Percentiles rank a stretch among this genome's conserved stretches.
Conservation (phyloP, 2,888 invertebrate genomes). For the Epistrophe eligans region DNA sequence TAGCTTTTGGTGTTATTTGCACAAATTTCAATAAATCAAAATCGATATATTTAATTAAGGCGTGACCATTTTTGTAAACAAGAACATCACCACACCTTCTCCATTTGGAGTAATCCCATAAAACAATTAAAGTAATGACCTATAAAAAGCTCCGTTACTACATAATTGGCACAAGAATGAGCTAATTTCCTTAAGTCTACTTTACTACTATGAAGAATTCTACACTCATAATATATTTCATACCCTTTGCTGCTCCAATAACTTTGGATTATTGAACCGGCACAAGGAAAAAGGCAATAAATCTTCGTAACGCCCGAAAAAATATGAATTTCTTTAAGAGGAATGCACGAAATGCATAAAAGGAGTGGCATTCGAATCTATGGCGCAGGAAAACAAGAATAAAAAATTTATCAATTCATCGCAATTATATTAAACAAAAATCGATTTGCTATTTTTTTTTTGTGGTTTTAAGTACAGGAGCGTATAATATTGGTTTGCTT, state of each 20-base stretch:
- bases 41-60: slow-evolving; percentile 15
- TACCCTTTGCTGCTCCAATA: slow-evolving; percentile 30
- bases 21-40: slow-evolving; percentile 10
- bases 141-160: slow-evolving; percentile 22
- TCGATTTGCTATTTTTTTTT: not conserved
- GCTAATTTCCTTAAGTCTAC: slow-evolving; percentile 17
- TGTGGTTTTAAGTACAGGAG: not conserved
- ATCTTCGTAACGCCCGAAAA: slow-evolving; percentile 52
- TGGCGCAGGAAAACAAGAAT: not conserved
- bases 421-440: not conserved
- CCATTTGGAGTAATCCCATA: slow-evolving; percentile 5
- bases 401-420: not conserved
- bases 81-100: slow-evolving; percentile 32
- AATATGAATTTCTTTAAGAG: slow-evolving; percentile 19
- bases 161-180: slow-evolving; percentile 58
- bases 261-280: slow-evolving; percentile 51
- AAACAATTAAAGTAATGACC: slow-evolving; percentile 62
- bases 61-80: slow-evolving; percentile 18
- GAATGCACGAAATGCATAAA: slow-evolving; percentile 13
- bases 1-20: not conserved
- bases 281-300: slow-evolving; percentile 34
- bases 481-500: not conserved
- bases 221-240: slow-evolving; percentile 22
- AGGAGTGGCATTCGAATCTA: slow-evolving; percentile 22
- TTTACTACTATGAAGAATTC: not conserved